A percentile compares a stretch with the other conserved stretches of the same genome.
Evolutionary conservation across 2,888 invertebrate species (phyloP).

Genomic region (Chelonus formosanus): DNA sequence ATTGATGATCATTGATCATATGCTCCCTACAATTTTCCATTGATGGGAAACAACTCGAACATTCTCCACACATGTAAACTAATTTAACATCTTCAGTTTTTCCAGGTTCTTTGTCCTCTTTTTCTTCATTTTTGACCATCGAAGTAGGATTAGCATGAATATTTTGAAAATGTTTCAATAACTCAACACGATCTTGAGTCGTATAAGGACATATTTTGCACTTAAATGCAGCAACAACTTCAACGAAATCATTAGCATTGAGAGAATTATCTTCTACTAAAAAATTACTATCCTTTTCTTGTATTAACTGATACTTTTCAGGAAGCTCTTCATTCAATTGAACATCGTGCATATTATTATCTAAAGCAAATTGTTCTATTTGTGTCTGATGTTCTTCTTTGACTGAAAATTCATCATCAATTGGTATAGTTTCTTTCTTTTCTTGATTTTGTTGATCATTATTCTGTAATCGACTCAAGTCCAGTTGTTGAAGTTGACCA

Average conservation of each 20-base stretch:
- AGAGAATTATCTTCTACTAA: slow-evolving; percentile 42
- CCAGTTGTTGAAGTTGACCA: slow-evolving; percentile 51
- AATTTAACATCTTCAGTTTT: slow-evolving; percentile 52
- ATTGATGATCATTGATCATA: slow-evolving; percentile 64
- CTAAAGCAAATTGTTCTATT: not conserved
- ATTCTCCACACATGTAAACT: slow-evolving; percentile 67
- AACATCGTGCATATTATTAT: slow-evolving; percentile 2
- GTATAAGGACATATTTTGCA: slow-evolving; percentile 69
- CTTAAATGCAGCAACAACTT: slow-evolving; percentile 68
- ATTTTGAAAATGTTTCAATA: slow-evolving; percentile 63
- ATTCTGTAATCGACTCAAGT: slow-evolving; percentile 45
- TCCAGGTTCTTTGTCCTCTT: slow-evolving; percentile 39
- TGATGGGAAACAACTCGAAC: slow-evolving; percentile 65
- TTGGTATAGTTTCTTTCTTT: not conserved
- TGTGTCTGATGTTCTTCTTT: not conserved
- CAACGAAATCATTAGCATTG: slow-evolving; percentile 66
- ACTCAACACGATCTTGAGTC: slow-evolving; percentile 60
- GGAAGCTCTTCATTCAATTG: slow-evolving; percentile 35
- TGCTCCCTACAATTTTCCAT: slow-evolving; percentile 67
- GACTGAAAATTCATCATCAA: not conserved
- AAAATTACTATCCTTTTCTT: slow-evolving; percentile 36
- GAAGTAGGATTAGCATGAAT: slow-evolving; percentile 51
- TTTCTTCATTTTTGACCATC: slow-evolving; percentile 36
- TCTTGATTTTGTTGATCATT: slow-evolving; percentile 40
- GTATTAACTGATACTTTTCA: slow-evolving; percentile 43